Evolutionary conservation across 2,797 vertebrate species (phyloP).

Genomic region (Neosilurus mollespiculum): DNA sequence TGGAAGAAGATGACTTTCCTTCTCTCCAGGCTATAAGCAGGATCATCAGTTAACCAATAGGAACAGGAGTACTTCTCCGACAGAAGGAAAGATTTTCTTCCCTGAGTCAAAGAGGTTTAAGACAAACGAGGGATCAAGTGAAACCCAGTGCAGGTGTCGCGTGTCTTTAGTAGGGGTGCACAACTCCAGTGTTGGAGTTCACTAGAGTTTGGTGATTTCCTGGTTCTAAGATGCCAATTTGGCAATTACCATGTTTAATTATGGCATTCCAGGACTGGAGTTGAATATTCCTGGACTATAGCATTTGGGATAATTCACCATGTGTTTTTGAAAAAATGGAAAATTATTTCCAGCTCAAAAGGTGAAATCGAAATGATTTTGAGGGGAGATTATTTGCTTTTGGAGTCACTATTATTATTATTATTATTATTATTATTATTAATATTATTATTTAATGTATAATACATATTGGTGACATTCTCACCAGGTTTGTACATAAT

Average conservation of each 20-base stretch:
- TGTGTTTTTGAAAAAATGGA: not conserved
- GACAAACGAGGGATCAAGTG: slow-evolving; percentile 5
- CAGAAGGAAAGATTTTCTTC: slow-evolving; percentile 14
- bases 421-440: slow-evolving; percentile 11
- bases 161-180: slow-evolving; percentile 3
- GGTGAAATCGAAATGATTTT: slow-evolving; percentile 16
- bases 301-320: not conserved
- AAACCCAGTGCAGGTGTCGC: slow-evolving; percentile 25
- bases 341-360: not conserved
- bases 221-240: not conserved
- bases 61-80: not conserved
- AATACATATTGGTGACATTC: slow-evolving; percentile 21
- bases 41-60: slow-evolving; percentile 85
- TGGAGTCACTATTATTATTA: slow-evolving; percentile 25
- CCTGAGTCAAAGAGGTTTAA: slow-evolving; percentile 36
- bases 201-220: not conserved
- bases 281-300: not conserved
- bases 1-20: slow-evolving; percentile 90
- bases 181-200: not conserved
- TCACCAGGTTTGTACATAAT: slow-evolving; percentile 45
- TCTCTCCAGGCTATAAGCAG: slow-evolving; percentile 93
- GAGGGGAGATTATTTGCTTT: slow-evolving; percentile 11
- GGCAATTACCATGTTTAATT: not conserved
- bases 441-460: slow-evolving; percentile 32
- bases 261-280: not conserved